phyloP scores from a whole-genome alignment of 2,113 vertebrate species.

The Pteropus alecto region DNA sequence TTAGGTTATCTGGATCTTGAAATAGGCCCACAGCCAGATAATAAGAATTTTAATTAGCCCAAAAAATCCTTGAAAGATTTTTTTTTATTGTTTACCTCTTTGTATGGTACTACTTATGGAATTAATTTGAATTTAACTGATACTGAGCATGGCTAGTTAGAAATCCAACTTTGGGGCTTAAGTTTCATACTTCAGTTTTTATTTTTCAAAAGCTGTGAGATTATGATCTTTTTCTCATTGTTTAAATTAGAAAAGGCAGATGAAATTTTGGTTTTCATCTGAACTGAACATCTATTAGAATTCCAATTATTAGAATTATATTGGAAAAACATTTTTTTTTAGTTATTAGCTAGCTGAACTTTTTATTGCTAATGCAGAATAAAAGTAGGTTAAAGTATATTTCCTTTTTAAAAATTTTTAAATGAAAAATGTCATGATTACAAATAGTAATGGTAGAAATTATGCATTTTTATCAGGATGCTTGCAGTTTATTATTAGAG shows the following conservation, averaged over 20 bases:
- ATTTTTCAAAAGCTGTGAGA: conserved; percentile 6
- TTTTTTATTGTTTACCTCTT: not conserved
- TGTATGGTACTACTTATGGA: not conserved
- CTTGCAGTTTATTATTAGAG: not conserved
- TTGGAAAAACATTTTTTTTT: not conserved
- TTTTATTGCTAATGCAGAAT: not conserved
- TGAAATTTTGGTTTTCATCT: not conserved
- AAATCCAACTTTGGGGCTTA: not conserved
- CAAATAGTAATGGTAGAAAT: not conserved
- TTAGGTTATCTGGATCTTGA: conserved; percentile 15
- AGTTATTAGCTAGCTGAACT: not conserved
- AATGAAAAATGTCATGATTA: conserved; percentile 14
- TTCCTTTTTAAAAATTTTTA: not conserved
- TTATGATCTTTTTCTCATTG: not conserved
- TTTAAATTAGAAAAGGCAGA: not conserved
- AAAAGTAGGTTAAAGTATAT: not conserved
- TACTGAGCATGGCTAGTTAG: not conserved
- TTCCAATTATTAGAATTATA: conserved; percentile 20
- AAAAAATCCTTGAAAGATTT: not conserved
- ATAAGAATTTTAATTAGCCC: conserved; percentile 1
- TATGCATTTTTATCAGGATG: not conserved
- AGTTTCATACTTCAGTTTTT: not conserved
- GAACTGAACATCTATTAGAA: not conserved
- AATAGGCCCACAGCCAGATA: not conserved
- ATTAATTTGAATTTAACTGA: conserved; percentile 37